These are phyloP conservation scores for Monopterus albus DNA, from an alignment of 2,113 vertebrate species.

Conservation along the genomic window DNA sequence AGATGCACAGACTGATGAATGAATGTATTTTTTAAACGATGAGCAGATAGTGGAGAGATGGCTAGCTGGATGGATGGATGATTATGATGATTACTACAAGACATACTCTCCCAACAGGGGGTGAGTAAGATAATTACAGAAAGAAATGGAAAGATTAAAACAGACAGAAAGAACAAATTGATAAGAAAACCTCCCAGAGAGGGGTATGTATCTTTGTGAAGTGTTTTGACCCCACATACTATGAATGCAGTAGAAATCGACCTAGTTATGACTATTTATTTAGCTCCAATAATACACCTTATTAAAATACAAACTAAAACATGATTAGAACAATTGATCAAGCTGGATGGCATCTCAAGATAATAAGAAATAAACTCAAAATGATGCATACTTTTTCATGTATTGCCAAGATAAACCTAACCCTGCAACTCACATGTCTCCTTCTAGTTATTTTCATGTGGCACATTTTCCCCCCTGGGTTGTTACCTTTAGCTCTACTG, in stretches of 20 bases:
- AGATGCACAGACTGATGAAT: constrained; percentile 37
- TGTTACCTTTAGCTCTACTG: background rate
- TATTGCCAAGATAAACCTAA: background rate
- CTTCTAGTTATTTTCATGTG: background rate
- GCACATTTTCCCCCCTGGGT: background rate
- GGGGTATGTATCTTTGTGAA: background rate
- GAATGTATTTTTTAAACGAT: constrained; percentile 31
- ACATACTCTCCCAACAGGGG: constrained; percentile 19
- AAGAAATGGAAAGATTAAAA: constrained; percentile 15
- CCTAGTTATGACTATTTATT: constrained; percentile 63
- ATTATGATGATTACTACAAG: constrained; percentile 25
- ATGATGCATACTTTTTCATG: too few species aligned
- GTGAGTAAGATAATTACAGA: constrained; percentile 9
- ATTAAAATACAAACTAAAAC: too few species aligned
- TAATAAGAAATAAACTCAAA: background rate
- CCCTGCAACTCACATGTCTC: too few species aligned
- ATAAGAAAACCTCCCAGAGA: constrained; percentile 20
- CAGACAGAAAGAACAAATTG: background rate
- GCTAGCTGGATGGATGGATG: constrained; percentile 9
- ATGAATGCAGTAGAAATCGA: constrained; percentile 62
- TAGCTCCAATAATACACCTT: constrained; percentile 53
- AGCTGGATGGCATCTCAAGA: background rate
- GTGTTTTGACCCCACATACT: constrained; percentile 53
- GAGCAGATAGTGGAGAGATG: constrained; percentile 20
- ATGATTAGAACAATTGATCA: background rate